A percentile compares a stretch with the other conserved stretches of the same genome.
These are phyloP conservation scores for Rynchops niger DNA, from an alignment of 2,113 vertebrate species.

Conservation along the genomic window DNA sequence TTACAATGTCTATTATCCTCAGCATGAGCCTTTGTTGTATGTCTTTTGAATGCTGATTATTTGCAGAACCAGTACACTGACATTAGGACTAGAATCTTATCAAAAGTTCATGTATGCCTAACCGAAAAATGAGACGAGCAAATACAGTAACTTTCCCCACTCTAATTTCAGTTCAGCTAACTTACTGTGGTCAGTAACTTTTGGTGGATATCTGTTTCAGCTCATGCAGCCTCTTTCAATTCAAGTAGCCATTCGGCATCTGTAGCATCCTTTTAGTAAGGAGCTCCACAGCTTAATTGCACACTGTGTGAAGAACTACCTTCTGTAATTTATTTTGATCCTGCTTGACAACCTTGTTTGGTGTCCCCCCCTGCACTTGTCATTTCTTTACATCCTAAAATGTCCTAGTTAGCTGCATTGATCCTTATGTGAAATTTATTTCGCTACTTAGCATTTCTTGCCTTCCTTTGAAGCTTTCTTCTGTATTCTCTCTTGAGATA, in stretches of 20 bases:
- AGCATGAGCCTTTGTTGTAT: neutral
- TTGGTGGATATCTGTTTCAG: neutral
- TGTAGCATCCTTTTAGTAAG: neutral
- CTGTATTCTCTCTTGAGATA: neutral
- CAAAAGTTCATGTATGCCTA: neutral
- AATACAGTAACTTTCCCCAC: neutral
- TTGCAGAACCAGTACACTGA: neutral
- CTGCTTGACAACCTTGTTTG: neutral
- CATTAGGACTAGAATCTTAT: neutral
- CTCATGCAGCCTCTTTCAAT: neutral
- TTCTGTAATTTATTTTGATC: neutral
- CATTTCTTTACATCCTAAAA: neutral
- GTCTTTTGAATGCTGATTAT: neutral
- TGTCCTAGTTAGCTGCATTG: neutral
- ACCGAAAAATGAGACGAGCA: neutral
- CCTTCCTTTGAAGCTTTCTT: neutral
- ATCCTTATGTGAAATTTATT: neutral
- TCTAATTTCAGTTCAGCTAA: neutral
- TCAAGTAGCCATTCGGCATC: neutral
- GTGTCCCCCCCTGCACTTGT: neutral
- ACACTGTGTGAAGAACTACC: neutral
- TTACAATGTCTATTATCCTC: fast-evolving
- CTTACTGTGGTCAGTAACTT: neutral
- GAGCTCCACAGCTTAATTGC: neutral
- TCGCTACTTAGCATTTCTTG: neutral